These are phyloP conservation scores for Schizothorax lantsangensis DNA, from an alignment of 2,797 vertebrate species.

Conservation along the genomic window DNA sequence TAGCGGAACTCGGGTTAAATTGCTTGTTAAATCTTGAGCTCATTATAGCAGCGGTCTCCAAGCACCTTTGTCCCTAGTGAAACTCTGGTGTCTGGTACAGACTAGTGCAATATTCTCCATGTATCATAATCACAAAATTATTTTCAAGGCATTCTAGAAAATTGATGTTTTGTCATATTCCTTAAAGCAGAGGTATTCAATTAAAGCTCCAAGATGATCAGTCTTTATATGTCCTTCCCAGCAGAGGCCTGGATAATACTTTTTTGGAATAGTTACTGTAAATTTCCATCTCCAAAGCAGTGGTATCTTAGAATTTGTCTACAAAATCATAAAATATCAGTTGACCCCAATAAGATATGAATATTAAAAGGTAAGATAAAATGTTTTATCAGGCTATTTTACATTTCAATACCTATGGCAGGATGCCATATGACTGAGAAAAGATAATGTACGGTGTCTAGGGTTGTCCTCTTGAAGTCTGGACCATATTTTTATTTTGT, in stretches of 20 bases:
- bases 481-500: not conserved
- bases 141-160: not conserved
- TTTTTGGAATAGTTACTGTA: not conserved
- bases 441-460: not conserved
- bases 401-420: not conserved
- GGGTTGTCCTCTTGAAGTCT: not conserved
- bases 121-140: not conserved
- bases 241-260: not conserved
- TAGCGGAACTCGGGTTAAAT: slow-evolving; percentile 38
- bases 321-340: not conserved
- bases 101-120: slow-evolving; percentile 5
- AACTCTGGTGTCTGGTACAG: not conserved
- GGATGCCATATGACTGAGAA: not conserved
- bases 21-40: slow-evolving; percentile 38
- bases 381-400: not conserved
- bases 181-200: not conserved
- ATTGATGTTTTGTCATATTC: not conserved
- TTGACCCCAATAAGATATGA: not conserved
- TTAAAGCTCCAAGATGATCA: not conserved
- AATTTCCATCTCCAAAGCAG: not conserved
- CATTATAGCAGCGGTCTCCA: slow-evolving; percentile 66
- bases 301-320: not conserved
- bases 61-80: slow-evolving; percentile 58
- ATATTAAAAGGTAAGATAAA: not conserved
- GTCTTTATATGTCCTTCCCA: not conserved